Evolutionary conservation across 2,888 invertebrate species (phyloP), one percentile per base, ranked within the genome.

Genomic region (Podabrus alpinus): DNA sequence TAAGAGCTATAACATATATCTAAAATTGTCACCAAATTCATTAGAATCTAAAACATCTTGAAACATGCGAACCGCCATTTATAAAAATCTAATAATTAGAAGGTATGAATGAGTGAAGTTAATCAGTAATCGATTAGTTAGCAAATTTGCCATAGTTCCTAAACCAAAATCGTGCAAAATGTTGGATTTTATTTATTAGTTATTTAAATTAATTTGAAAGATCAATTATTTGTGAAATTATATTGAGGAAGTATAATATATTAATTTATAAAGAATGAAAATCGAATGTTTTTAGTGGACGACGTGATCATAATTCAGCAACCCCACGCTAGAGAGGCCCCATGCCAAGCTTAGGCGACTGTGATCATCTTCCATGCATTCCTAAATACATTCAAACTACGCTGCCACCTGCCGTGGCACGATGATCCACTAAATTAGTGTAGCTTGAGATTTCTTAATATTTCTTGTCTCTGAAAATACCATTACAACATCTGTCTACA

Each of bases 291-390:
- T 77, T 24, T 79, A 76, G 79, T 79, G 79, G 77, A 79, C 78
- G 76, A 79, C 76, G 79, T 77, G 78, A 71, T 76, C 79, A 80
- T 82, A 82, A 82, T 77, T 82, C 81, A 81, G 77, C 79, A 79
- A 80, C 80, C 86, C 86, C 85, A 83, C 86, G 84, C 83, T 82
- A 80, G 83, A 80, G 84, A 85, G 87, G 86, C 87, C 88, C 85
- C 86, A 86, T 85, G 85, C 86, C 85, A 85, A 84, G 85, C 85
- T 82, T 82, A 82, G 84, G 79, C 81, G 80, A 81, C 78, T 78
- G 78, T 77, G 77, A 79, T 80, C 78, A 81, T 82, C 81, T 83
- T 78, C 78, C 79, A 78, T 82, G 77, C 78, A 80, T 84, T 81
- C 81, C 78, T 78, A 81, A 82, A 82, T 81, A 78, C 79, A 74